A percentile compares a stretch with the other conserved stretches of the same genome.
Evolutionary conservation across 2,888 invertebrate genomes (phyloP).

Genomic region (Ommatoiulus sabulosus): DNA sequence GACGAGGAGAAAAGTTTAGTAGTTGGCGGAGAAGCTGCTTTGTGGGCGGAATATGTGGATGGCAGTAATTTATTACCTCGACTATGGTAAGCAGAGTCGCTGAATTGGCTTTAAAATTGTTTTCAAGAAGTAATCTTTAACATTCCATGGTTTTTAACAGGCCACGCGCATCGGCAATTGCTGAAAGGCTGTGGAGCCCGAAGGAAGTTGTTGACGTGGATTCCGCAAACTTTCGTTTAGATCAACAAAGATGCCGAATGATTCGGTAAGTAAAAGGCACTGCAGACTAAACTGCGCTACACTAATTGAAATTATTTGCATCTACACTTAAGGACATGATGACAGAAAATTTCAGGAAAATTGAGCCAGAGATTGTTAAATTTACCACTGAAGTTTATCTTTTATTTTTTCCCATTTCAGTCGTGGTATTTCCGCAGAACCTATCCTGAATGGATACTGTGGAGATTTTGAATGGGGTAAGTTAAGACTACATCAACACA

Average conservation of each 20-base stretch:
- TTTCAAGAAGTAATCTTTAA: neutral
- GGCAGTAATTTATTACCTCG: constrained; percentile 74
- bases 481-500: neutral
- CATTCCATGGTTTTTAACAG: constrained; percentile 53
- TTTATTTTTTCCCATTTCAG: constrained; percentile 60
- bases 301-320: too few relatives aligned
- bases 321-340: too few relatives aligned
- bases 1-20: constrained; percentile 65
- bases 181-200: constrained; percentile 63
- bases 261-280: constrained; percentile 59
- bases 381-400: too few relatives aligned
- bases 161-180: constrained; percentile 63
- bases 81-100: constrained; percentile 73
- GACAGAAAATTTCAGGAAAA: too few relatives aligned
- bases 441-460: constrained; percentile 66
- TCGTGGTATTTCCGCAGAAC: constrained; percentile 66
- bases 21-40: constrained; percentile 82
- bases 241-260: constrained; percentile 63
- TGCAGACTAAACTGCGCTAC: neutral
- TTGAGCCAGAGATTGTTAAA: neutral
- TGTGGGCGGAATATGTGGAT: constrained; percentile 80
- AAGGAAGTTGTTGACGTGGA: constrained; percentile 59
- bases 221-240: constrained; percentile 62
- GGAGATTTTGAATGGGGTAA: constrained; percentile 65
- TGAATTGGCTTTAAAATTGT: neutral